Base-by-base conservation (phyloP, 2,888 invertebrate species). In the Mesochorus sp. region DNA sequence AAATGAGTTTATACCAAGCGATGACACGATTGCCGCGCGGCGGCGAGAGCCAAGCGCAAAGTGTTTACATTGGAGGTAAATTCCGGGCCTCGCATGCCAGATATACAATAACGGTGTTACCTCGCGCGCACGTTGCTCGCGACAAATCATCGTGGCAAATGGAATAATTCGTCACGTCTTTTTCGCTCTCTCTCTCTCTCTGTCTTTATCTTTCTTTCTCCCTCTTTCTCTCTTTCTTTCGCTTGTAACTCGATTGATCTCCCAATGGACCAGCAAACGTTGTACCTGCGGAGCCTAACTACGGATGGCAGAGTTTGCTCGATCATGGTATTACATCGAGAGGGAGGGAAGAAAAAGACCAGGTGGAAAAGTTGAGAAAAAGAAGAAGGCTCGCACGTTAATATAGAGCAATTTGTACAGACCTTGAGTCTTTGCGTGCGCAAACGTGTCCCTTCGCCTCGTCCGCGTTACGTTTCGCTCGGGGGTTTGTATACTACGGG, bases 101-200 rank as follows among this genome's bases (percentile, higher is more conserved):
- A 76, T 74, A 78, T 31, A 72, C 81, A 83, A 86, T 86, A 87
- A 87, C 86, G 87, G 86, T 86, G 85, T 84, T 84, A 82, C 83
- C 81, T 81, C 83, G 80, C 80, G 80, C 81, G n/a, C n/a, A n/a
- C n/a, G 61, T 62, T 55, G 67, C 67, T 53, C 37, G 85, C 85
- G 85, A 86, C 86, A 85, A 87, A 86, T 87, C 86, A 87, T 86
- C 84, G 82, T 79, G 76, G 83, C 79, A 82, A 80, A 82, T 80
- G 82, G 82, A 84, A 84, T 84, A 81, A 81, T 68, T 82, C 80
- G 66, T 74, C 78, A 71, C 62, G 66, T 79, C 70, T 19, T n/a
- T n/a, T n/a, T n/a, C n/a, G 59, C 19, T 67, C 47, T 12, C 6
- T 42, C 49, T 39, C 59, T 47, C 10, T 31, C 3, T 59, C 28